Evolutionary conservation across 2,888 invertebrate species (phyloP), one percentile per base, ranked within the genome.

Genomic region (Minunthozetes semirufus): DNA sequence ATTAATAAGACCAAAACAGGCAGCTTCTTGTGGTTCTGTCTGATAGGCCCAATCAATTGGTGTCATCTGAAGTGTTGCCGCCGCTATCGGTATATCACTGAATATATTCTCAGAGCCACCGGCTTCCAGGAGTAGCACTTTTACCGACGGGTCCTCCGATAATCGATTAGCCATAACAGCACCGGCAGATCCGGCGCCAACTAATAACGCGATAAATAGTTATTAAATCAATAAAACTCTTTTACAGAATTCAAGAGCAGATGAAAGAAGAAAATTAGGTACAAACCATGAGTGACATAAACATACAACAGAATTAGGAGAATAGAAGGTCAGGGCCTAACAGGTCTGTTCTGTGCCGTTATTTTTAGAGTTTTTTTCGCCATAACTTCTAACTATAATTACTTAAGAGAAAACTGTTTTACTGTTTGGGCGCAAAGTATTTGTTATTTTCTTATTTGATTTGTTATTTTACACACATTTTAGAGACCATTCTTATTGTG

Each of bases 11-110:
- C 80, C 80, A 59, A 80, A 80, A 71, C 80, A 80, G 13, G 80
- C 72, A 0, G 79, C 78, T 70, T 80, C 76, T 63, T 92, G 90
- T 0, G 94, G 93, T 81, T 94, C 94, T 0, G 92, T 92, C 83
- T 94, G 94, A 82, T 93, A 94, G 81, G 92, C 89, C 94, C 94
- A 94, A 82, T 94, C 94, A 72, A 94, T 85, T 1, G 80, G 79
- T 27, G 80, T 80, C 75, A 79, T 78, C 72, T 80, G 80, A 29
- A 80, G 76, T 42, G 78, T 80, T 42, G 80, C 79, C 4, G 79
- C 80, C 11, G 80, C 78, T 11, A 80, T 72, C 11, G 80, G 80
- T 15, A 80, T 79, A 71, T 80, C 80, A 9, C 79, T 79, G 8
- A 80, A 76, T 27, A 78, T 70, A 38, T 79, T 79, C 61, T 80